These are phyloP conservation scores for Ceratina calcarata DNA, from an alignment of 1,140 invertebrate species.

Conservation along the genomic window DNA sequence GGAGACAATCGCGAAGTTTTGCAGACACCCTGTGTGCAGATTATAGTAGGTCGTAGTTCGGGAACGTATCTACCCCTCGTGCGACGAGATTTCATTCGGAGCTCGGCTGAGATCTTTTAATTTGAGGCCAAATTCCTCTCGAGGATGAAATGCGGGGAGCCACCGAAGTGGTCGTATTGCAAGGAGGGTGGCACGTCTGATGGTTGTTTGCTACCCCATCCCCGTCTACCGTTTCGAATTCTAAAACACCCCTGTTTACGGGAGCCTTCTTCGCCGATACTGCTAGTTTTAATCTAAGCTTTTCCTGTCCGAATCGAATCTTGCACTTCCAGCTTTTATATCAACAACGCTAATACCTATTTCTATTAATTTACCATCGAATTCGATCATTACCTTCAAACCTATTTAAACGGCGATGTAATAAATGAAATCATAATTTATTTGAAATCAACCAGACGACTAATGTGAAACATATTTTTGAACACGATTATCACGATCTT, in stretches of 20 bases:
- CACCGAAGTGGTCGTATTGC: constrained; percentile 66
- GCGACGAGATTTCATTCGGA: constrained; percentile 70
- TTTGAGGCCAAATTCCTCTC: constrained; percentile 80
- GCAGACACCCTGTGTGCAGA: constrained; percentile 56
- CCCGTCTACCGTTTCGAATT: constrained; percentile 59
- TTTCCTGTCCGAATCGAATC: not conserved
- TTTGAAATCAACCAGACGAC: too few species aligned
- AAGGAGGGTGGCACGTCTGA: constrained; percentile 63
- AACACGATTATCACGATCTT: too few species aligned
- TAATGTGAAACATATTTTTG: too few species aligned
- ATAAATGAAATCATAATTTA: not conserved
- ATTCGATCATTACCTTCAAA: not conserved
- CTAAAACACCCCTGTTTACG: constrained; percentile 70
- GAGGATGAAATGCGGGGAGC: constrained; percentile 76
- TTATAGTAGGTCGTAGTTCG: constrained; percentile 63
- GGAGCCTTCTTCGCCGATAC: constrained; percentile 35
- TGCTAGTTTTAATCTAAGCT: constrained; percentile 46
- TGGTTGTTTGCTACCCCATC: constrained; percentile 63
- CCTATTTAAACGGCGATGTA: not conserved
- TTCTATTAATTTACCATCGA: not conserved
- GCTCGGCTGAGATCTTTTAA: constrained; percentile 78
- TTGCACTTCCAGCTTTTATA: too few species aligned
- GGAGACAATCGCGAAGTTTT: constrained; percentile 20
- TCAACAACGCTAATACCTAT: not conserved
- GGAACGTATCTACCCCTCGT: constrained; percentile 63